phyloP scores from a whole-genome alignment of 2,113 vertebrate genomes.

The Mirounga angustirostris region DNA sequence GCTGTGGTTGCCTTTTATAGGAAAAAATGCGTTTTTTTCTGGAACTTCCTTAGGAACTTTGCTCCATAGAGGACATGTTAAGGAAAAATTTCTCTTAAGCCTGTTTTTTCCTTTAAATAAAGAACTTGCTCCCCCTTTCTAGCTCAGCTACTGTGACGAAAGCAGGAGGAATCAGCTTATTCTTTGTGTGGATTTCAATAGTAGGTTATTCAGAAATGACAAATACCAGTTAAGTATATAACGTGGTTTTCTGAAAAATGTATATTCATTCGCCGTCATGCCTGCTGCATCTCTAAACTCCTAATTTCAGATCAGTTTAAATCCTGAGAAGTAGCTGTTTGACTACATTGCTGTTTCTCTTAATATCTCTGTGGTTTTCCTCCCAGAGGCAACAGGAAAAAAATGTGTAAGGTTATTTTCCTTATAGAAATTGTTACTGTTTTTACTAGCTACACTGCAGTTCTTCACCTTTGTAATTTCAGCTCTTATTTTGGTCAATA shows the following conservation, averaged over 20 bases:
- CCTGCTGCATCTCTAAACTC: neutral
- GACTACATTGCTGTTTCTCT: neutral
- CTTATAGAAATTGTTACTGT: neutral
- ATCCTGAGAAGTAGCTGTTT: neutral
- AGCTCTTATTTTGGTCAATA: slow-evolving; percentile 53
- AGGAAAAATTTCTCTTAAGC: neutral
- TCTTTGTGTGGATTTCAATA: neutral
- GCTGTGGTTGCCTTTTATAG: neutral
- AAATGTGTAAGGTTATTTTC: neutral
- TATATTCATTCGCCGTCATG: neutral
- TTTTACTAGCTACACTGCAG: neutral
- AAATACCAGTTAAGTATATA: neutral
- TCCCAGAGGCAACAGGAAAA: neutral
- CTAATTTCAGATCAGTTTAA: neutral
- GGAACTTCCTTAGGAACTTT: neutral
- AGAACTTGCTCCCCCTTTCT: neutral
- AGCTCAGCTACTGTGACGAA: neutral
- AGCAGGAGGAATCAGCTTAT: neutral
- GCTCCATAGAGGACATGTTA: neutral
- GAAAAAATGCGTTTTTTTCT: neutral
- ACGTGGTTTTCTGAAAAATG: slow-evolving; percentile 33
- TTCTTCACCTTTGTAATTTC: slow-evolving; percentile 57
- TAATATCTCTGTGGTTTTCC: neutral
- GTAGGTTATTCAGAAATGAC: slow-evolving; percentile 8
- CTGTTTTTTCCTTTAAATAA: neutral